phyloP scores from a whole-genome alignment of 2,113 vertebrate genomes.

The Hippocampus comes region DNA sequence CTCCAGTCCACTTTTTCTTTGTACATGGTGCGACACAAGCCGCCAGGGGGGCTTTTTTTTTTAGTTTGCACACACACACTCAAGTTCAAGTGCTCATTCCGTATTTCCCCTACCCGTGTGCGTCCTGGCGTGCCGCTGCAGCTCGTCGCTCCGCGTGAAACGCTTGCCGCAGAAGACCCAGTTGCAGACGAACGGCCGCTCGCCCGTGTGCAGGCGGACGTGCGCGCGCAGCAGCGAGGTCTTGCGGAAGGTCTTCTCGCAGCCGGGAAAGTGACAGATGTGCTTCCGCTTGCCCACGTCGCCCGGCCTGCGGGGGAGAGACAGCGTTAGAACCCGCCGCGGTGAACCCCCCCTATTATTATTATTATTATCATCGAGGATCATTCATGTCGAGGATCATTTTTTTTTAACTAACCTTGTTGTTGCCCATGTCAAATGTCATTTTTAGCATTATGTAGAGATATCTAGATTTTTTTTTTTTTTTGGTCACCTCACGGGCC shows the following conservation, averaged over 20 bases:
- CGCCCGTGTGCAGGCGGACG: constrained; percentile 91
- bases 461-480: too few relatives aligned
- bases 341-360: too few relatives aligned
- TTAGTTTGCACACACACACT: too few relatives aligned
- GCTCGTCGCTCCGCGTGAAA: constrained; percentile 92
- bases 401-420: too few relatives aligned
- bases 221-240: constrained; percentile 91
- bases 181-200: constrained; percentile 92
- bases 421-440: too few relatives aligned
- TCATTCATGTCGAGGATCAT: too few relatives aligned
- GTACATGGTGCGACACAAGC: constrained; percentile 41
- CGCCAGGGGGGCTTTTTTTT: constrained; percentile 18
- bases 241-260: constrained; percentile 93
- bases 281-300: constrained; percentile 95
- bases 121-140: constrained; percentile 90
- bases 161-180: constrained; percentile 96
- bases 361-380: too few relatives aligned
- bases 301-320: constrained; percentile 73
- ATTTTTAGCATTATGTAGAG: too few relatives aligned
- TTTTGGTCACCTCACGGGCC: too few relatives aligned
- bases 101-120: constrained; percentile 95
- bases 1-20: constrained; percentile 38
- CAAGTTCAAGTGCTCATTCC: too few relatives aligned
- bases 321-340: background rate
- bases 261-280: constrained; percentile 92